Evolutionary conservation across 2,113 vertebrate genomes (phyloP).

Genomic region (Syngnathus typhle): DNA sequence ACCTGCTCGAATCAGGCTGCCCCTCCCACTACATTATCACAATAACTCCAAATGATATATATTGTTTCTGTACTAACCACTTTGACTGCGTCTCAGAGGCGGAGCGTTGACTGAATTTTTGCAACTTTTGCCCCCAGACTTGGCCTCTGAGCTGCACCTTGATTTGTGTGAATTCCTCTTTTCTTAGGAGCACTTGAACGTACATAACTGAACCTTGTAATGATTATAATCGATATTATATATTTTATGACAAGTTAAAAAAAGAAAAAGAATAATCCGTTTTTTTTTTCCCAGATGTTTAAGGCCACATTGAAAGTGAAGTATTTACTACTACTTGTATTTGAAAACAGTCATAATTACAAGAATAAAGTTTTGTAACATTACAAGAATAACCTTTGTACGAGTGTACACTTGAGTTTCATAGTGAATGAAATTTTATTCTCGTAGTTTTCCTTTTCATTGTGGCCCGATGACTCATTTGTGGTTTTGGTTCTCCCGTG

Average conservation of each 20-base stretch:
- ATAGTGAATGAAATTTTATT: neutral
- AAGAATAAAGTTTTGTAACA: neutral
- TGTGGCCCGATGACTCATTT: slow-evolving; percentile 2
- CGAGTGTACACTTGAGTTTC: neutral
- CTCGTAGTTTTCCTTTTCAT: neutral
- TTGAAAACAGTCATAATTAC: neutral
- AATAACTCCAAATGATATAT: neutral
- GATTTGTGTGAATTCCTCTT: slow-evolving; percentile 63
- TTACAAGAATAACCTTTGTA: neutral
- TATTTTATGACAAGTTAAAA: slow-evolving; percentile 59
- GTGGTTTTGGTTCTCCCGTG: neutral
- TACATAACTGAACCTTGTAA: slow-evolving; percentile 62
- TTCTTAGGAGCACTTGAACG: slow-evolving; percentile 74
- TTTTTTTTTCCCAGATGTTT: slow-evolving; percentile 23
- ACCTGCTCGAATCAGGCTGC: slow-evolving; percentile 22
- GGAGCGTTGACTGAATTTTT: slow-evolving; percentile 67
- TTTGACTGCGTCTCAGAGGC: slow-evolving; percentile 62
- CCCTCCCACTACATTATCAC: slow-evolving; percentile 13
- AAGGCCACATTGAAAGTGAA: neutral
- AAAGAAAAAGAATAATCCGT: slow-evolving; percentile 61
- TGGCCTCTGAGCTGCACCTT: slow-evolving; percentile 65
- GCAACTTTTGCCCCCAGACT: slow-evolving; percentile 49
- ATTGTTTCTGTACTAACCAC: slow-evolving; percentile 62
- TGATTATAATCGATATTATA: slow-evolving; percentile 63
- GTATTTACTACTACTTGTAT: neutral